Evolutionary conservation across 2,888 invertebrate genomes (phyloP), one percentile per base, ranked within the genome.

Genomic region (Ethmia dodecea): DNA sequence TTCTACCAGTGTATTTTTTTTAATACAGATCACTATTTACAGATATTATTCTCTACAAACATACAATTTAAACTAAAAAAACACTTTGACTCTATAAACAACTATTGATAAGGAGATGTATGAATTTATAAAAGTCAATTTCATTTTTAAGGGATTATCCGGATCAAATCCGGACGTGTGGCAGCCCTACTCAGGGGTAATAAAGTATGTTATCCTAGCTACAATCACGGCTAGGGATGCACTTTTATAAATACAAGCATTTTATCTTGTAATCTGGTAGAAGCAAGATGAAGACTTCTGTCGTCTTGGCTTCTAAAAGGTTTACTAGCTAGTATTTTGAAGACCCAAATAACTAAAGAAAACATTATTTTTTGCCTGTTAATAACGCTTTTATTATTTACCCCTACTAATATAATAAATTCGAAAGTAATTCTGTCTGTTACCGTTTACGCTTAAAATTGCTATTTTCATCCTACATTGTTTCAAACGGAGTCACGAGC

Each of bases 181-280:
- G 18, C 5, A 5, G 18, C 20, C 13, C 24, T 11, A 12, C 18
- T 14, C 30, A 25, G 10, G 10, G 25, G 30, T 25, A 30, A 35
- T 35, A 18, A 35, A 35, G 29, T 29, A 24, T 28, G 29, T 24
- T 34, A 24, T 15, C 20, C 34, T n/a, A n/a, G 14, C 24, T 11
- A 25, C 35, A 35, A 35, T 35, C 35, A 24, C 29, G 5, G 29
- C 13, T n/a, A 16, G 10, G 31, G 14, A 22, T 31, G 22, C 24
- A 31, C 14, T 31, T 31, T 31, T 31, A 31, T 31, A 31, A 31
- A 24, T 24, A 31, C 22, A 2, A 13, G 4, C 22, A 4, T 13
- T 31, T 31, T 24, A 6, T 24, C 31, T 31, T 24, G 13, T 29
- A 8, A 5, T 18, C 18, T 8, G 18, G 8, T 5, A 18, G 18